Evolutionary conservation across 2,888 invertebrate species (phyloP), one percentile per base, ranked within the genome.

Genomic region (Aphidius colemani): DNA sequence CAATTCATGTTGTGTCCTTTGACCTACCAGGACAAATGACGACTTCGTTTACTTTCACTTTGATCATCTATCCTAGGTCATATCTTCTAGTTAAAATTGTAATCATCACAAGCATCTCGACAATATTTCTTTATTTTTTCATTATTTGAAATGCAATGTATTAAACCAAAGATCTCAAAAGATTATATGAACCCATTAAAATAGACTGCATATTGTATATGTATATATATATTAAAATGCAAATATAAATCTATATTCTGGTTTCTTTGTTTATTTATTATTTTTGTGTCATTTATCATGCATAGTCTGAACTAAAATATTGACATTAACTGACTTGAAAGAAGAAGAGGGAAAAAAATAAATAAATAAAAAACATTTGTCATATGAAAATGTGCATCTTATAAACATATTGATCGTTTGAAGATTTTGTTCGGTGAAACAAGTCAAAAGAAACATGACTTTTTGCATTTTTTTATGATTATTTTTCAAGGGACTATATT

Each of bases 331-430:
- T 76, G 78, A 78, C 78, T 74, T 30, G 30, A 30, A 30, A 30
- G 30, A 30, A 5, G 30, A 30, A 2, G 30, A 30, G 0, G 5
- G 0, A 5, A 30, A 30, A 30, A 30, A 5, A 30, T 3, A 30
- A 71, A n/a, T n/a, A n/a, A n/a, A n/a, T n/a, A n/a, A 74, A 75
- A 78, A 80, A 77, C 78, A 74, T 80, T 80, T 79, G 80, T 80
- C 79, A 78, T 79, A 68, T 44, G 53, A 51, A 61, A 44, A 46
- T 53, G 39, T 58, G 50, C 49, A 50, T 57, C 39, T 39, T 39
- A 40, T n/a, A 11, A 30, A 30, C 30, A 30, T 30, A 30, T 30
- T 30, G 30, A 30, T 30, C 30, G 30, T 30, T 30, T 30, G 30
- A 30, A 30, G 30, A 30, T 30, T 30, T 30, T 30, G 30, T 30